These are phyloP conservation scores for Osmerus mordax DNA, from an alignment of 2,113 vertebrate genomes.

Conservation along the genomic window DNA sequence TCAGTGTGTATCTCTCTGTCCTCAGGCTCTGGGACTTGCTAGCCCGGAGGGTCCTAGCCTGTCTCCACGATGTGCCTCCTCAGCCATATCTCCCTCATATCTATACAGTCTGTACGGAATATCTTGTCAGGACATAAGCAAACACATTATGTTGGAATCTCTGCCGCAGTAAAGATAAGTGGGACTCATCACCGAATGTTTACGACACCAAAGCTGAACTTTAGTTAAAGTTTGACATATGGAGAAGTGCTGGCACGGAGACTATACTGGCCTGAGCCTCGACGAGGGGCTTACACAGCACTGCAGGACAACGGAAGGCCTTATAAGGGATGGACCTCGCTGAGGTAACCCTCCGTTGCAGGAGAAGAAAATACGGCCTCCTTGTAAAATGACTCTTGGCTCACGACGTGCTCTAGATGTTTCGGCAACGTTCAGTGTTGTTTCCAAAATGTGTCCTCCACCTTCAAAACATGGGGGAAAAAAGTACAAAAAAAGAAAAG, in stretches of 20 bases:
- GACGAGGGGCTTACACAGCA: background rate
- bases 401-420: no score
- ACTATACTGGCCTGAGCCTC: background rate
- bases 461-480: no score
- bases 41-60: no score
- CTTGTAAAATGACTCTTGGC: no score
- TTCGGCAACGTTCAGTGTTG: no score
- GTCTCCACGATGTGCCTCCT: background rate
- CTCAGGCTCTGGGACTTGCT: no score
- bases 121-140: slow-evolving; percentile 14
- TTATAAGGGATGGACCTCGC: background rate
- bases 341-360: no score
- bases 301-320: background rate
- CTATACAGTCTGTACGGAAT: slow-evolving; percentile 11
- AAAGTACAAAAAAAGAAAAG: no score
- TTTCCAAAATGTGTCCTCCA: no score
- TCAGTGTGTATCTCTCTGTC: no score
- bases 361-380: no score
- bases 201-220: slow-evolving; percentile 4
- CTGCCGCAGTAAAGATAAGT: slow-evolving; percentile 25
- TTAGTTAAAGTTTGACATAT: slow-evolving; percentile 17
- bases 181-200: slow-evolving; percentile 14
- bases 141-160: slow-evolving; percentile 34
- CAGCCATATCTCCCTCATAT: slow-evolving; percentile 18
- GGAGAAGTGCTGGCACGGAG: slow-evolving; percentile 11